These are phyloP conservation scores for Actinostola sp. DNA, from an alignment of 92 coral and sea anemone genomes.

Conservation along the genomic window DNA sequence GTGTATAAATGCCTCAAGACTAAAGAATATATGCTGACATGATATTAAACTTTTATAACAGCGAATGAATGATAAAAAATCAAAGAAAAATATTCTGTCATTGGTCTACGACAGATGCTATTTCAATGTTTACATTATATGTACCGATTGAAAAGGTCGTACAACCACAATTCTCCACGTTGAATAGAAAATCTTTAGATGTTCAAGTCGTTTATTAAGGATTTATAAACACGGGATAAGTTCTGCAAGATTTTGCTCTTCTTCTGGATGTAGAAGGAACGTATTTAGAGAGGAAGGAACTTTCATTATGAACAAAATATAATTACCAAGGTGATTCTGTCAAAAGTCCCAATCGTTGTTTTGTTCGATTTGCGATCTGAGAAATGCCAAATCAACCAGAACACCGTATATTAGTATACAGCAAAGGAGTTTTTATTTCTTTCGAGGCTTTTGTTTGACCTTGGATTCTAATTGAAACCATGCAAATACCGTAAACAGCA, in stretches of 20 bases:
- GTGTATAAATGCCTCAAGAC: constrained; percentile 10
- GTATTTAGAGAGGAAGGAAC: not conserved
- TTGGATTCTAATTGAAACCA: constrained; percentile 64
- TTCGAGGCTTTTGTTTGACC: constrained; percentile 28
- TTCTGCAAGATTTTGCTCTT: not conserved
- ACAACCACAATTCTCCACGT: not conserved
- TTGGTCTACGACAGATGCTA: constrained; percentile 53
- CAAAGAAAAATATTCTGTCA: constrained; percentile 78
- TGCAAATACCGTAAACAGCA: constrained; percentile 69
- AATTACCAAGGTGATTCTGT: constrained; percentile 2
- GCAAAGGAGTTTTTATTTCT: constrained; percentile 18
- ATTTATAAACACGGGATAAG: not conserved
- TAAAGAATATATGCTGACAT: constrained; percentile 19
- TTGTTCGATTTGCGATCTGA: constrained; percentile 4
- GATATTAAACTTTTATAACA: constrained; percentile 85
- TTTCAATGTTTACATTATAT: constrained; percentile 62
- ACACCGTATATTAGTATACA: not conserved
- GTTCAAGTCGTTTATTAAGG: not conserved
- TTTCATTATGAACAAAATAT: not conserved
- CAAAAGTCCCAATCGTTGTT: not conserved
- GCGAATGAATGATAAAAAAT: constrained; percentile 77
- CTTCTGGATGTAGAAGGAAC: not conserved
- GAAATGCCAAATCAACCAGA: constrained; percentile 3
- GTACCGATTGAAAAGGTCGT: constrained; percentile 15
- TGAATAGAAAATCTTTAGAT: not conserved